Evolutionary conservation across 2,888 invertebrate species (phyloP).

Genomic region (Cabera pusaria): DNA sequence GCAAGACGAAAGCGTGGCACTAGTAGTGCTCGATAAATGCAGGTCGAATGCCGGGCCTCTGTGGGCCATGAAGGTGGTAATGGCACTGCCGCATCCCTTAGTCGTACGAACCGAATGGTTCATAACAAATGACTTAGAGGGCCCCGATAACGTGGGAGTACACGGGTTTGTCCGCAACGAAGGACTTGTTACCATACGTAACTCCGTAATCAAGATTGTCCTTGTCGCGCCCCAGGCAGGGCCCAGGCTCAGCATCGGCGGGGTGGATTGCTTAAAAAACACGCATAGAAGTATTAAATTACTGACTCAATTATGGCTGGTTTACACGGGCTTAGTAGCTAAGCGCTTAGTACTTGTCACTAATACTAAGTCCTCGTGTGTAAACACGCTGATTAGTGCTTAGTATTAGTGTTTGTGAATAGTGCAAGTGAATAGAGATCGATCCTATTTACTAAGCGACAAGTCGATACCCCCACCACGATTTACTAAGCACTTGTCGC

Average conservation of each 20-base stretch:
- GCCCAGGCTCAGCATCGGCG: too few species aligned
- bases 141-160: not conserved
- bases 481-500: too few species aligned
- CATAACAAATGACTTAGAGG: not conserved
- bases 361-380: too few species aligned
- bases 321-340: too few species aligned
- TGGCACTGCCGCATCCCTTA: not conserved
- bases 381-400: too few species aligned
- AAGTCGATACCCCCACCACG: too few species aligned
- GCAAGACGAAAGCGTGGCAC: not conserved
- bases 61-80: not conserved
- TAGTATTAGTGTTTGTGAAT: too few species aligned
- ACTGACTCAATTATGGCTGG: not conserved
- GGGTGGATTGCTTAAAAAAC: not conserved
- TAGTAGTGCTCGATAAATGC: not conserved
- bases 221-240: too few species aligned
- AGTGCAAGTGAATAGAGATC: too few species aligned
- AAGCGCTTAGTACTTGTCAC: too few species aligned
- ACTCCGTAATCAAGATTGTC: not conserved
- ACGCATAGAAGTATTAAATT: not conserved
- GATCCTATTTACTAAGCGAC: too few species aligned
- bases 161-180: not conserved
- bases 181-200: not conserved
- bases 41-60: not conserved
- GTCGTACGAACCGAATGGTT: not conserved